phyloP scores from a whole-genome alignment of 2,113 vertebrate species.

The Eulemur rufifrons region DNA sequence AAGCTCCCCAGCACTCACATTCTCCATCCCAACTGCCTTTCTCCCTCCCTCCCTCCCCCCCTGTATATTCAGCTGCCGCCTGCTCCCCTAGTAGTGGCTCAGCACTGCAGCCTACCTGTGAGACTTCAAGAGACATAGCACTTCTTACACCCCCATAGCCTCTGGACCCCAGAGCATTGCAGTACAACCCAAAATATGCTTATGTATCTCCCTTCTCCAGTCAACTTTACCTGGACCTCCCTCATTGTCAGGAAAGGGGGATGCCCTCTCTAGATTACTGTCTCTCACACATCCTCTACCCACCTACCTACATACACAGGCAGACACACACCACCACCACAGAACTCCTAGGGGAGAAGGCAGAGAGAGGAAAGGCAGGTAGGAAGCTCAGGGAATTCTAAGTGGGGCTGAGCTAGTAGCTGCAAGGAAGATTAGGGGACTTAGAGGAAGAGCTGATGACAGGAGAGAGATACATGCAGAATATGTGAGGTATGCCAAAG shows the following conservation, averaged over 20 bases:
- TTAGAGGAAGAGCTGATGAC: not conserved
- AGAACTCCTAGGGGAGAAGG: not conserved
- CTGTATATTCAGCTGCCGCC: constrained; percentile 9
- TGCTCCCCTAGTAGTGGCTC: not conserved
- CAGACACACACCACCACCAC: not conserved
- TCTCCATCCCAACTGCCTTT: not conserved
- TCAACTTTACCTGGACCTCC: not conserved
- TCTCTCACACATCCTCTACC: not conserved
- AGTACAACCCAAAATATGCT: not conserved
- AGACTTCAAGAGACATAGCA: constrained; percentile 3
- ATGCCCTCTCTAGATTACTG: constrained; percentile 1
- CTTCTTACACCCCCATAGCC: not conserved
- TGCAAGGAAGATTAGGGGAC: not conserved
- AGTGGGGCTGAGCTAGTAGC: not conserved
- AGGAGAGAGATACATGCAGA: not conserved
- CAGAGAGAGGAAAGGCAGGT: not conserved
- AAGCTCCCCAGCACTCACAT: not conserved
- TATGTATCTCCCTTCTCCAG: not conserved
- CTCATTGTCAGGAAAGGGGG: not conserved
- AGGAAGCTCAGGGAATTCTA: not conserved
- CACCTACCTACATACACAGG: not conserved
- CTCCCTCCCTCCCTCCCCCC: not conserved
- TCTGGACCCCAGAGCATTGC: constrained; percentile 9
- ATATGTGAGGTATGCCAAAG: not conserved
- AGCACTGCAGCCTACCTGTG: not conserved